Evolutionary conservation across 2,797 vertebrate species (phyloP).

Genomic region (Fistularia tabacaria): DNA sequence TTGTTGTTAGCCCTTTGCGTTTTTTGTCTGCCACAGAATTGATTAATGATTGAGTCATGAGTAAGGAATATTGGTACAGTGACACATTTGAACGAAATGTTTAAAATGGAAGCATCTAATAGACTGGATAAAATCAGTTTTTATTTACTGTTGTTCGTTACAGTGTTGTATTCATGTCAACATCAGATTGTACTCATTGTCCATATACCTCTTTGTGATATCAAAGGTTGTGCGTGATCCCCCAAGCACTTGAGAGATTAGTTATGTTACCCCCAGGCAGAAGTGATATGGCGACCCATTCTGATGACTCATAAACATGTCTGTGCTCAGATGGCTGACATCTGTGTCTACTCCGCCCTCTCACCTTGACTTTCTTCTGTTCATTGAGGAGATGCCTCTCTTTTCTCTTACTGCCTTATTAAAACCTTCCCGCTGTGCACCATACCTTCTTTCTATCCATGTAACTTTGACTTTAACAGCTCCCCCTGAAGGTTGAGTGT

Average conservation of each 20-base stretch:
- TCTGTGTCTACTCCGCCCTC: constrained; percentile 44
- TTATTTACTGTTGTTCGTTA: constrained; percentile 1
- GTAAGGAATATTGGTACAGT: background rate
- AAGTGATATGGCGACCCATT: constrained; percentile 42
- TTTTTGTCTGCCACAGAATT: no score
- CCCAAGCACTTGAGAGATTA: constrained; percentile 57
- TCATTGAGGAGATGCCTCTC: constrained; percentile 19
- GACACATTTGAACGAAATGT: constrained; percentile 8
- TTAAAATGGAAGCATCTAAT: no score
- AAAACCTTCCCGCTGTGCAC: constrained; percentile 26
- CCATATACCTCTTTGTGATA: constrained; percentile 18
- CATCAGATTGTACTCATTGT: background rate
- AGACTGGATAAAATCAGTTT: no score
- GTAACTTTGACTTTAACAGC: constrained; percentile 43
- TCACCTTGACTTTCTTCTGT: constrained; percentile 48
- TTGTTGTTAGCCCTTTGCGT: constrained; percentile 7
- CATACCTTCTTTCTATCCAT: background rate
- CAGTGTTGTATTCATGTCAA: background rate
- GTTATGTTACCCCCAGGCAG: constrained; percentile 29
- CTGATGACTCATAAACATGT: constrained; percentile 64
- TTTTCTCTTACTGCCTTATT: constrained; percentile 58
- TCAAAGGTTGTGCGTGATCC: constrained; percentile 23
- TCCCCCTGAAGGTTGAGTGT: constrained; percentile 41
- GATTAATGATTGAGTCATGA: constrained; percentile 12
- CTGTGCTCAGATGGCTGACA: constrained; percentile 39